Base-by-base conservation (phyloP, 2,888 invertebrate species). In the Zaprionus lineosus region DNA sequence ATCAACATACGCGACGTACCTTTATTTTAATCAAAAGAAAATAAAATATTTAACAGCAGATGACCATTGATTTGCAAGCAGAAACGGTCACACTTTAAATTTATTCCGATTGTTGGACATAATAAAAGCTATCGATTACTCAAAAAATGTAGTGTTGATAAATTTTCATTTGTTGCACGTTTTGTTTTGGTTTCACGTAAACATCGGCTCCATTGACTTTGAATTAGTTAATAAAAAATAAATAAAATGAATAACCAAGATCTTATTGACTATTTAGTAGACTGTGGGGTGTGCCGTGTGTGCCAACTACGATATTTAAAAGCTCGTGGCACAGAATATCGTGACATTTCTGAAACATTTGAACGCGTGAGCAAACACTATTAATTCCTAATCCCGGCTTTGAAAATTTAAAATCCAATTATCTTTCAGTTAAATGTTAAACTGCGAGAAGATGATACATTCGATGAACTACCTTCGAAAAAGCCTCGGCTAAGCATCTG, bases 301-400 rank as follows among this genome's bases (percentile, higher is more conserved):
- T 95, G 95, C 77, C 92, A 93, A 67, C 88, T 95, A 50, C 91
- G 95, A n/a, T 94, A 93, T 86, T 83, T 93, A 18, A 93, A 93
- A 37, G 90, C 92, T 2, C 91, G 91, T 53, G 91, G 92, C 0
- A 90, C 90, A 29, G 91, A 91, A 41, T 94, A 92, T 75, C 90
- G 91, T 52, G 90, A 93, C 74, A 85, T 91, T 11, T 87, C 90
- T 14, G 86, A 90, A 61, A 91, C 89, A 48, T 89, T 92, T 9
- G 66, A 87, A 68, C 91, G 91, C 88, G 93, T 93, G 90, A 84
- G 90, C 84, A 61, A 37, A 85, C 52, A 1, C 26, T 16, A n/a
- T 8, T 21, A 21, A 40, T 15, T 19, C 7, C 37, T 6, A 19
- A 11, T 24, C 2, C 50, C 39, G 47, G n/a, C 26, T 26, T 9